Base-by-base conservation (phyloP, 2,113 vertebrate species). In the Plecturocebus donacophilus region DNA sequence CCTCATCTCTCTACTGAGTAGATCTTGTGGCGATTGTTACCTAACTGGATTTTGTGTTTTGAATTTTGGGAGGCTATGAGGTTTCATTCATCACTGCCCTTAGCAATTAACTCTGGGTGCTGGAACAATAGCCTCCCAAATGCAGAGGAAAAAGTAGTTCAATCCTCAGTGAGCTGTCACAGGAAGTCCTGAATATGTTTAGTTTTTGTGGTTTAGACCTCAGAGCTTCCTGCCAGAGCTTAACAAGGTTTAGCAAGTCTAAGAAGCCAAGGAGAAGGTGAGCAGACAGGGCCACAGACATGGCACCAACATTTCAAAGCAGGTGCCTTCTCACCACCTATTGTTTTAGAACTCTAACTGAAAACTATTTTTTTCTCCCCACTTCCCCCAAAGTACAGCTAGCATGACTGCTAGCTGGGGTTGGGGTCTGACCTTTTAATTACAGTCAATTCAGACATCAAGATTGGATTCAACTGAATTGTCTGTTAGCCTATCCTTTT, bases 151-250 rank as follows among this genome's bases (percentile, higher is more conserved):
- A 87, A 47, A 38, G 7, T 35, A 20, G 52, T 47, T 84, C 70
- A 80, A 6, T 56, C 49, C 61, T 42, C 5, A 23, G 42, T 11
- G n/a, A 88, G 90, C 58, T 94, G 32, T 96, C 85, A 93, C 98
- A 96, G 98, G 98, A 98, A 98, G 95, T 70, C 54, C 76, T 75
- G 30, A 82, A 61, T 66, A 49, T 19, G 77, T 76, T 76, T 30
- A 32, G 42, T 49, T 30, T n/a, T 92, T 98, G 97, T 58, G 97
- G 97, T 96, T 92, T 86, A 68, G 56, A 95, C 97, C 97, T 96
- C 95, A 93, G 94, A 92, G 61, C 94, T 98, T 98, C 97, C 98
- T 98, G 97, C 94, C 95, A 49, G 84, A 23, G 42, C 79, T 77
- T 19, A 71, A 71, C 94, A 80, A 95, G 86, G 56, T 21, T 93